Base-by-base conservation (phyloP, 1,140 invertebrate genomes). In the Scaptodrosophila lebanonensis region DNA sequence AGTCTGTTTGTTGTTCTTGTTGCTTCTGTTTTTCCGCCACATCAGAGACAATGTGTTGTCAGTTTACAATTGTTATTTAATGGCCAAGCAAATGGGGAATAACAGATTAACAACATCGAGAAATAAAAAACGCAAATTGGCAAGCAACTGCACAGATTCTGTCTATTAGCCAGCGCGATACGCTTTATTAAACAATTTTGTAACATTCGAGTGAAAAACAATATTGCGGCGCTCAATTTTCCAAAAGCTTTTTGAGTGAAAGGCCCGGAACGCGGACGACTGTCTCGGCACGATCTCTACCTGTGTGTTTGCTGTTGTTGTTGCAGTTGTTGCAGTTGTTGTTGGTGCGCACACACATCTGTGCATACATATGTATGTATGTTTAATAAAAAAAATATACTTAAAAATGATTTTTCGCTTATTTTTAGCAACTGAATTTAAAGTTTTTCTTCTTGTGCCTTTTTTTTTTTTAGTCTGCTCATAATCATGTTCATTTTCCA, bases 401-500 rank as follows among this genome's bases (percentile, higher is more conserved):
- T 72, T 79, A 67, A 79, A 66, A 68, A 79, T 73, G 73, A 82
- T 66, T 82, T 82, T 82, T 82, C 69, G 69, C 75, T 82, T 82
- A 82, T 82, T 82, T 82, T 82, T 82, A 82, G 75, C 75, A 82
- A 70, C 66, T 60, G 57, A 75, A 73, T 69, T 82, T 71, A 54
- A 49, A 33, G 51, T 70, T 76, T 38, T 59, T 63, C 71, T 35
- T 53, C n/a, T n/a, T n/a, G n/a, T n/a, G n/a, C n/a, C n/a, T 50
- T 38, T 13, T 53, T 53, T 67, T 56, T 57, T 57, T 27, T 32
- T 49, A 20, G 13, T 47, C 42, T 66, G 71, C 67, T 79, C 73
- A 79, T 79, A 69, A 82, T 82, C 69, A 73, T 82, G 56, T 73
- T 69, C 75, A 66, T 82, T 58, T 82, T 82, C 75, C 75, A 82